Conservation (phyloP, 2,113 vertebrate species). For the Pseudonaja textilis region DNA sequence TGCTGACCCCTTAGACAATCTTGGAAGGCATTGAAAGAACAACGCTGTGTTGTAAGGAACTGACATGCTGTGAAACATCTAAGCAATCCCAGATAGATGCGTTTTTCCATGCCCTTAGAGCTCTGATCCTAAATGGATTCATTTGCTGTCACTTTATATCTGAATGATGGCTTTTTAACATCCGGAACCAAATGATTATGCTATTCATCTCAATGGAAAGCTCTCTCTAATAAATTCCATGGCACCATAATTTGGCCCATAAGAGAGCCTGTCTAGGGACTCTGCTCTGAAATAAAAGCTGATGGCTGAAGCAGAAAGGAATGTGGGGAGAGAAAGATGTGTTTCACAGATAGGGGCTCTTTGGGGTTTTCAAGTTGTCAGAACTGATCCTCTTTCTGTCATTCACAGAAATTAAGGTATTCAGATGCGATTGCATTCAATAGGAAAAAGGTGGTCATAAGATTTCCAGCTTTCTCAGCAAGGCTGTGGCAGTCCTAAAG, state of each 20-base stretch:
- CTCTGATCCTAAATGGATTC: neutral
- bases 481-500: constrained; percentile 38
- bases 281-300: constrained; percentile 49
- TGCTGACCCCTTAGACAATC: neutral
- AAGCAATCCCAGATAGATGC: constrained; percentile 28
- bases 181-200: constrained; percentile 43
- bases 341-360: constrained; percentile 50
- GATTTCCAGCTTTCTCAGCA: constrained; percentile 44
- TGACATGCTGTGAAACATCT: constrained; percentile 18
- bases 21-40: constrained; percentile 7
- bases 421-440: constrained; percentile 48
- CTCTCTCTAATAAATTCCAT: constrained; percentile 44
- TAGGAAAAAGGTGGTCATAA: constrained; percentile 51
- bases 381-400: constrained; percentile 55
- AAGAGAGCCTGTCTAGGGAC: constrained; percentile 51
- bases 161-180: constrained; percentile 36
- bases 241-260: constrained; percentile 16
- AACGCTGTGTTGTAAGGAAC: constrained; percentile 7
- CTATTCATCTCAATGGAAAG: constrained; percentile 38
- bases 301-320: constrained; percentile 59
- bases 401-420: constrained; percentile 40
- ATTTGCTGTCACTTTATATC: constrained; percentile 41
- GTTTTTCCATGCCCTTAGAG: constrained; percentile 27
- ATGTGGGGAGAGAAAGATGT: constrained; percentile 59
- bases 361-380: constrained; percentile 52